Conservation (phyloP, 2,888 invertebrate genomes). For the Mongoloraphidia duomilia region DNA sequence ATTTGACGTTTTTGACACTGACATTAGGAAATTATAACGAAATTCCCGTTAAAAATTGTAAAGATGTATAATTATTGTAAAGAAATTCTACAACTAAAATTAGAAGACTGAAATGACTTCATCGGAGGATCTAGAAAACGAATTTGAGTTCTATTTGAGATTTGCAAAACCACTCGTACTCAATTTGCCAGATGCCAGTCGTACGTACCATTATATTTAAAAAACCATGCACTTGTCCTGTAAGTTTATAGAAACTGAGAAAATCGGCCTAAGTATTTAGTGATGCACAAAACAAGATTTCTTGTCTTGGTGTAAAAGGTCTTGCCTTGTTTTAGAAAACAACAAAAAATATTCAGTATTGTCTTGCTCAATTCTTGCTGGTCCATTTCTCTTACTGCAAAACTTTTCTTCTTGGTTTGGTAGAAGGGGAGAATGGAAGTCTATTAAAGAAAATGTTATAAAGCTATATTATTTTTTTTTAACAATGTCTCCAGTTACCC, state of each 20-base stretch:
- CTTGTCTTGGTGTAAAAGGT: background rate
- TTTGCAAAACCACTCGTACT: constrained; percentile 29
- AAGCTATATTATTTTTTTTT: too few species aligned
- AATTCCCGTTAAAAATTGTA: too few species aligned
- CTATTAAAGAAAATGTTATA: too few species aligned
- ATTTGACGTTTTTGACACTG: too few species aligned
- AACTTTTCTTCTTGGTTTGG: too few species aligned
- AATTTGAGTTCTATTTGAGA: constrained; percentile 29
- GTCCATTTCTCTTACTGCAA: too few species aligned
- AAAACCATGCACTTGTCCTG: background rate
- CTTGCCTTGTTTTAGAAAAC: background rate
- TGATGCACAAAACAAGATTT: background rate
- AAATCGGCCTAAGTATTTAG: background rate
- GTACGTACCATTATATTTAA: constrained; percentile 17
- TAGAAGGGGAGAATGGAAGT: too few species aligned
- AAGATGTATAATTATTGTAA: too few species aligned
- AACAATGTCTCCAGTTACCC: too few species aligned
- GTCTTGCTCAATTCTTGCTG: too few species aligned
- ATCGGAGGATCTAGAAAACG: constrained; percentile 11
- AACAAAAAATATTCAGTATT: background rate
- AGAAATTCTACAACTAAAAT: too few species aligned
- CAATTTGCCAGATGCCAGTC: constrained; percentile 26
- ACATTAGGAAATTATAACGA: too few species aligned
- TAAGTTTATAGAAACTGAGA: background rate
- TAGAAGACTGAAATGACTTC: background rate